These are phyloP conservation scores for Papilio xuthus DNA, from an alignment of 1,140 invertebrate species.

Conservation along the genomic window DNA sequence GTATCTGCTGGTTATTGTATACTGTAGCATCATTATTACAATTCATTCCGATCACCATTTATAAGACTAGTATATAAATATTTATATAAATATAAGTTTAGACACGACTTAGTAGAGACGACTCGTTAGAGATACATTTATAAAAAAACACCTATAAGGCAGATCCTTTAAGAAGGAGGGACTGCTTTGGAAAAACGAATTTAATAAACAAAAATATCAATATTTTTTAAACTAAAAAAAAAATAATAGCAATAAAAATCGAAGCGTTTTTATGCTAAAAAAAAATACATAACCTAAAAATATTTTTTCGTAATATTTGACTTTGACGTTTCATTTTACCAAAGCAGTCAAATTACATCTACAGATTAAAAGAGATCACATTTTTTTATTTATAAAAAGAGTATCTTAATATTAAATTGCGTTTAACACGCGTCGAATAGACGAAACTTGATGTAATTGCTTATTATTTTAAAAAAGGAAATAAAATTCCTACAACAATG, in stretches of 20 bases:
- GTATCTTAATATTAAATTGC: conserved; percentile 48
- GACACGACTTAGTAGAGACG: conserved; percentile 63
- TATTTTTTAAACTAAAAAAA: neutral
- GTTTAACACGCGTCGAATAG: conserved; percentile 43
- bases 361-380: conserved; percentile 73
- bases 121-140: conserved; percentile 71
- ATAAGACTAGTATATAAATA: conserved; percentile 60
- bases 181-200: conserved; percentile 53
- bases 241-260: neutral
- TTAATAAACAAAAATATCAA: neutral
- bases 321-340: conserved; percentile 41
- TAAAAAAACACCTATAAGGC: conserved; percentile 79
- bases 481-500: conserved; percentile 54
- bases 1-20: neutral
- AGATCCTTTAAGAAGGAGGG: conserved; percentile 70
- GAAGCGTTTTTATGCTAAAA: neutral
- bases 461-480: conserved; percentile 67
- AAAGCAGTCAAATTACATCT: conserved; percentile 61
- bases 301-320: neutral
- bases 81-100: conserved; percentile 65
- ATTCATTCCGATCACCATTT: conserved; percentile 46
- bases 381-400: conserved; percentile 55
- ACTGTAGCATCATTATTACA: conserved; percentile 1
- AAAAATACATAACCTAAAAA: conserved; percentile 21
- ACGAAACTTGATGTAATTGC: conserved; percentile 57